Base-by-base conservation (phyloP, 2,888 invertebrate species). In the Gari tellinella region DNA sequence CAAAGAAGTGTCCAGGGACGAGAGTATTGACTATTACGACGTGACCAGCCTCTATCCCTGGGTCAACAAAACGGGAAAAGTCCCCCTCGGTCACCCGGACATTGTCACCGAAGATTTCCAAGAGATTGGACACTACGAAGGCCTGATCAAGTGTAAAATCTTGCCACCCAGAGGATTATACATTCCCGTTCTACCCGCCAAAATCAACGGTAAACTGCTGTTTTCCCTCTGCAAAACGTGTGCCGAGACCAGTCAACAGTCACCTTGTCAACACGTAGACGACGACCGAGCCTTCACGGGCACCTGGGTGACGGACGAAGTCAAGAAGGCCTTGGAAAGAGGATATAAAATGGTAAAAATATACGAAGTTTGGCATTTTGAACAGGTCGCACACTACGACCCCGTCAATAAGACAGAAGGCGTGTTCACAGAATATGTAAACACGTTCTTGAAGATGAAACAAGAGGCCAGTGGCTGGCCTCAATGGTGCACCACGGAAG, bases 231-330 rank as follows among this genome's bases (percentile, higher is more conserved):
- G 91, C 80, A 66, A 83, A 12, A 80, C 69, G 0, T 65, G 56
- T 40, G 23, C 4, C 19, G 49, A 56, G n/a, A 15, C 3, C 12
- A 17, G 23, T n/a, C 56, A 48, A 57, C 80, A 23, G 23, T 46
- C 60, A 2, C 46, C 52, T 7, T 92, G 91, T 58, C 31, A 19
- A 8, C 90, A 91, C 67, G 74, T 56, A 17, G 19, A 23, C 57
- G 81, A 64, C 19, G 80, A 88, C 15, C 63, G 86, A 53, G 60
- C 57, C 7, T 65, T 89, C 2, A 52, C 19, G 0, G 86, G 90
- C 12, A 87, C 89, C 7, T 91, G 85, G 88, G 86, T 90, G 5
- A 77, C 82, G 0, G 84, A 85, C 41, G 90, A 91, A 67, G 37
- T 91, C 0, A 45, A 81, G 38, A 21, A 31, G 40, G 61, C 61